Evolutionary conservation across 2,888 invertebrate genomes (phyloP).

Genomic region (Chesias legatella): DNA sequence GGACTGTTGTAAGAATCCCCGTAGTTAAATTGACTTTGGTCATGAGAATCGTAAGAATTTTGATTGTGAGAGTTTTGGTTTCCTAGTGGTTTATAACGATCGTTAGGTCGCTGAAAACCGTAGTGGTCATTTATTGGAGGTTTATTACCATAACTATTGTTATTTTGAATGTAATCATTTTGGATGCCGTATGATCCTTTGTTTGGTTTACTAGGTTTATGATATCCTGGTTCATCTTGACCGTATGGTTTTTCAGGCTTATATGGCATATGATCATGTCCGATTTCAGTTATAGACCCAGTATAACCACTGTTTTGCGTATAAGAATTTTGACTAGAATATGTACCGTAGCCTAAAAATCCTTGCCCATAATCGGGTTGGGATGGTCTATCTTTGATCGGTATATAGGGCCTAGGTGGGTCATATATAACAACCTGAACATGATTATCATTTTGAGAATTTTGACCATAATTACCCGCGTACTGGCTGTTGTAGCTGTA

Average conservation of each 20-base stretch:
- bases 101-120: conserved; percentile 19
- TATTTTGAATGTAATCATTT: conserved; percentile 11
- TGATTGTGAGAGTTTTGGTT: conserved; percentile 11
- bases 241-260: conserved; percentile 24
- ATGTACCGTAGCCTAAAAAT: conserved; percentile 47
- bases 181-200: conserved; percentile 8
- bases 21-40: conserved; percentile 12
- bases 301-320: conserved; percentile 38
- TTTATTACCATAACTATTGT: conserved; percentile 8
- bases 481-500: conserved; percentile 56
- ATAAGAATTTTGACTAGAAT: conserved; percentile 45
- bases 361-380: conserved; percentile 37
- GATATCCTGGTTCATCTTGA: conserved; percentile 15
- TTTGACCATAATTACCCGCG: conserved; percentile 54
- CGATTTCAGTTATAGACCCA: conserved; percentile 36
- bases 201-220: conserved; percentile 2
- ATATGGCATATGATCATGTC: conserved; percentile 29
- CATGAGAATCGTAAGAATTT: conserved; percentile 15
- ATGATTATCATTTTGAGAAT: conserved; percentile 51
- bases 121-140: conserved; percentile 3
- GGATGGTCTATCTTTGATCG: conserved; percentile 35
- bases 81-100: conserved; percentile 14
- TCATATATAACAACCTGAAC: conserved; percentile 64
- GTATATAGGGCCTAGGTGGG: conserved; percentile 58
- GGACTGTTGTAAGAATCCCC: conserved; percentile 18